Percentiles rank a stretch among this genome's conserved stretches.
Conservation (phyloP, 2,888 invertebrate species). For the Eledona agricola region DNA sequence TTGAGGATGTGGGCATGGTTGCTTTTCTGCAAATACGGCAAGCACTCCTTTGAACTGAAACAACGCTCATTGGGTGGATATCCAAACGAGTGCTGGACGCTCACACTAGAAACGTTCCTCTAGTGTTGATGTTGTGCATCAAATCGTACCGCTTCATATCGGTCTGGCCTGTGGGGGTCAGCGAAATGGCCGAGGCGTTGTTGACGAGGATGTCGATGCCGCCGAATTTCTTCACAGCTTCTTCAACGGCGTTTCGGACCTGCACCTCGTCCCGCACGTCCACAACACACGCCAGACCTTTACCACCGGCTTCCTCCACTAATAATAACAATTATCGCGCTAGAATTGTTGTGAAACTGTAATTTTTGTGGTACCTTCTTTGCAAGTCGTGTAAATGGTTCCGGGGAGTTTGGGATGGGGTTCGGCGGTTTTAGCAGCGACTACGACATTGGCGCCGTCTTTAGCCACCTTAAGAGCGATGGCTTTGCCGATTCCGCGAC, state of each 20-base stretch:
- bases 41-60: constrained; percentile 85
- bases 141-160: constrained; percentile 97
- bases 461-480: constrained; percentile 92
- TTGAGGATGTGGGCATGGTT: constrained; percentile 94
- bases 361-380: too few relatives aligned
- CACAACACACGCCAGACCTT: constrained; percentile 85
- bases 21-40: constrained; percentile 87
- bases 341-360: too few relatives aligned
- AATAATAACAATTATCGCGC: too few relatives aligned
- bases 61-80: too few relatives aligned
- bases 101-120: constrained; percentile 95
- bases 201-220: constrained; percentile 95
- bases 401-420: constrained; percentile 92
- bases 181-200: constrained; percentile 94
- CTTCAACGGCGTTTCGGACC: constrained; percentile 75
- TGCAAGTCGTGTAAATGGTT: constrained; percentile 89
- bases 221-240: constrained; percentile 85
- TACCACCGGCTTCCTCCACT: constrained; percentile 89
- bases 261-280: constrained; percentile 87
- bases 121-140: constrained; percentile 93
- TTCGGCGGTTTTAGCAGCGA: constrained; percentile 91
- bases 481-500: constrained; percentile 94
- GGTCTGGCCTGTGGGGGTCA: constrained; percentile 82
- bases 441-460: constrained; percentile 91
- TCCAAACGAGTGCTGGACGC: too few relatives aligned